A percentile compares a stretch with the other conserved stretches of the same genome.
Conservation (phyloP, 2,888 invertebrate species). For the Muschampia plurimacula region DNA sequence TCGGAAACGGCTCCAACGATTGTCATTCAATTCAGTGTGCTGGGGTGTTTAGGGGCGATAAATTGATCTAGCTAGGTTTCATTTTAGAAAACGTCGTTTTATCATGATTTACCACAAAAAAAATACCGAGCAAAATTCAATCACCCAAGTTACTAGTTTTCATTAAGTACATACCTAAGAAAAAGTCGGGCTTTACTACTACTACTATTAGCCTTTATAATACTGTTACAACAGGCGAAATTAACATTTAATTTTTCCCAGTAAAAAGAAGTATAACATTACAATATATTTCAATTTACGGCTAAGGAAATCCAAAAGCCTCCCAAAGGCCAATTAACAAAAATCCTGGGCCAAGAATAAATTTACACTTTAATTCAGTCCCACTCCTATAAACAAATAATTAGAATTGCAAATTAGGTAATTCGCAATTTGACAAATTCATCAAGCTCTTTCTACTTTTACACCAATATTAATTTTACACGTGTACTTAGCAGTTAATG, state of each 20-base stretch:
- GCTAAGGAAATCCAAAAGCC: constrained; percentile 43
- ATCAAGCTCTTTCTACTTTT: constrained; percentile 39
- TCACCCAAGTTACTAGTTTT: too few relatives aligned
- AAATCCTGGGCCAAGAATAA: constrained; percentile 68
- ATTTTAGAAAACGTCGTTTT: too few relatives aligned
- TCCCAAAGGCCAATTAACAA: constrained; percentile 57
- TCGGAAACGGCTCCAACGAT: too few relatives aligned
- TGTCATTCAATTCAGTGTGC: too few relatives aligned
- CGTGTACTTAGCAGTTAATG: not conserved
- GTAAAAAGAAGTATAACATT: not conserved
- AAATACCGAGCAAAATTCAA: too few relatives aligned
- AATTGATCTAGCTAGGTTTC: too few relatives aligned
- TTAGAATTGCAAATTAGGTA: constrained; percentile 73
- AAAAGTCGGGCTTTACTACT: too few relatives aligned
- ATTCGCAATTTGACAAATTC: constrained; percentile 61
- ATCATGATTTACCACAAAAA: too few relatives aligned
- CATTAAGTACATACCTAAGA: too few relatives aligned
- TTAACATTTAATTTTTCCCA: not conserved
- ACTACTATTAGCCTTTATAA: too few relatives aligned
- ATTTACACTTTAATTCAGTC: constrained; percentile 68
- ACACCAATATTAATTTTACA: constrained; percentile 31
- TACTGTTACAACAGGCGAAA: too few relatives aligned
- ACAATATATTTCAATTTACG: constrained; percentile 35
- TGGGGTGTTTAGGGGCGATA: too few relatives aligned
- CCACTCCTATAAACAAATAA: constrained; percentile 65